These are phyloP conservation scores for Lagocephalus sceleratus DNA, from an alignment of 2,797 vertebrate species.

Conservation along the genomic window DNA sequence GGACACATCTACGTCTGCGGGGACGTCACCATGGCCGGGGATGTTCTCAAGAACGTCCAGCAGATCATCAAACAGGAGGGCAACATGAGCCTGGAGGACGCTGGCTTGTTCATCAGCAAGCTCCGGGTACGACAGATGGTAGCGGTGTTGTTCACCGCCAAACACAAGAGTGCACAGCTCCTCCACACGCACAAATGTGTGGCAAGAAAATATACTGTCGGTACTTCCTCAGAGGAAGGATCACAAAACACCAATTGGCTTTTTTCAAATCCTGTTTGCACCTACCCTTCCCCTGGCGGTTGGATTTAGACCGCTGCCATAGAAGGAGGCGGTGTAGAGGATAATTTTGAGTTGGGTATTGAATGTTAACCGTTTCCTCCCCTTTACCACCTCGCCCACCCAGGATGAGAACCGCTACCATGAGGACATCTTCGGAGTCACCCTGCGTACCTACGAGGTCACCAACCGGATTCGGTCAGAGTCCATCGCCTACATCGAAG, in stretches of 20 bases:
- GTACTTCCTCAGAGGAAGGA: not conserved
- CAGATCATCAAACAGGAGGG: constrained; percentile 88
- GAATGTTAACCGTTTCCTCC: too few species aligned
- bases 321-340: too few species aligned
- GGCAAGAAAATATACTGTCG: not conserved
- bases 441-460: constrained; percentile 95
- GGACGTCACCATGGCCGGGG: constrained; percentile 96
- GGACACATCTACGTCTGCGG: constrained; percentile 97
- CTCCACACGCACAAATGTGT: not conserved
- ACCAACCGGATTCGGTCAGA: constrained; percentile 97
- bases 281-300: too few species aligned
- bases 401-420: constrained; percentile 98
- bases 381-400: not conserved
- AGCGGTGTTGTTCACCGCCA: not conserved
- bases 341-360: too few species aligned
- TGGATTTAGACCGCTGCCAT: too few species aligned
- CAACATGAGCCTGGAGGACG: constrained; percentile 86
- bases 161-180: too few species aligned
- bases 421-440: constrained; percentile 98
- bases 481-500: constrained; percentile 98
- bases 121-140: constrained; percentile 80
- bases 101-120: constrained; percentile 92
- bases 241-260: constrained; percentile 10
- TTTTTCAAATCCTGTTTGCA: constrained; percentile 1
- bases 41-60: constrained; percentile 94